These are phyloP conservation scores for Esox lucius DNA, from an alignment of 2,797 vertebrate species.

Conservation along the genomic window DNA sequence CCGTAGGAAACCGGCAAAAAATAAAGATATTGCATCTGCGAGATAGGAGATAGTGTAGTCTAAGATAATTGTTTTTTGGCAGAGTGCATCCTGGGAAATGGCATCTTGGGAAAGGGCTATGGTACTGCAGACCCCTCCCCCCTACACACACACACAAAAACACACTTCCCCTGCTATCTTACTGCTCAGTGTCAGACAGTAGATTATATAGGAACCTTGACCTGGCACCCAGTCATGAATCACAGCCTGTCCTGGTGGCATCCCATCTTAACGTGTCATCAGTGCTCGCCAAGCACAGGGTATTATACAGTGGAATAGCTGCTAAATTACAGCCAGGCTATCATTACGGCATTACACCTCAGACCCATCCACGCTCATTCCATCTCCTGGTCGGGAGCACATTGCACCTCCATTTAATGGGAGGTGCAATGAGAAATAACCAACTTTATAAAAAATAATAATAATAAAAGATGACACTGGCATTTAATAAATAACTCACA, in stretches of 20 bases:
- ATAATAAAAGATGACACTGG: too few species aligned
- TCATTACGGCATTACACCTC: too few species aligned
- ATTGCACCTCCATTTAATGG: too few species aligned
- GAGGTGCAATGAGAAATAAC: too few species aligned
- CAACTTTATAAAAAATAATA: too few species aligned
- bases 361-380: too few species aligned
- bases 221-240: conserved; percentile 59
- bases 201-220: conserved; percentile 68
- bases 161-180: background rate
- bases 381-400: too few species aligned
- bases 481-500: too few species aligned
- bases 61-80: background rate
- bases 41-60: background rate
- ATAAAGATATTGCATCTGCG: background rate
- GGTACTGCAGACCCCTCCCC: conserved; percentile 6
- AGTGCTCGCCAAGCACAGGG: conserved; percentile 34
- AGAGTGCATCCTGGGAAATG: background rate
- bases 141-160: background rate
- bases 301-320: conserved; percentile 36
- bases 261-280: conserved; percentile 52
- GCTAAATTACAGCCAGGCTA: conserved; percentile 13
- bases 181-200: conserved; percentile 48
- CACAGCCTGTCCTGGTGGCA: conserved; percentile 48
- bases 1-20: too few species aligned
- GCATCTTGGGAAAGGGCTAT: too few species aligned